Evolutionary conservation across 2,888 invertebrate species (phyloP), one percentile per base, ranked within the genome.

Genomic region (Drosophila koepferae): DNA sequence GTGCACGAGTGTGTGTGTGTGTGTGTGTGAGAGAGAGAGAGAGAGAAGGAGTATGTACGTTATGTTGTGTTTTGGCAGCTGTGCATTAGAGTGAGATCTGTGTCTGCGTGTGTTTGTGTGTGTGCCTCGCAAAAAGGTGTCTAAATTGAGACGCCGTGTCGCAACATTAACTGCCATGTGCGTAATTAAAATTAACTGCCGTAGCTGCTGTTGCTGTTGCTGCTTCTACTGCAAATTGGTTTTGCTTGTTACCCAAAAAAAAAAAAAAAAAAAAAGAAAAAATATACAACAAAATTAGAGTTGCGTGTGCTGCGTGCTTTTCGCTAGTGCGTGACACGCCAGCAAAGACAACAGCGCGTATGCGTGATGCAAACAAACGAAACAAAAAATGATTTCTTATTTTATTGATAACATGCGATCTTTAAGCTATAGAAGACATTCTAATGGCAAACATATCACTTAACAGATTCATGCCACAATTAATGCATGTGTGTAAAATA

Each of bases 121-220:
- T 34, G n/a, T 40, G 34, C 49, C 76, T 43, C 69, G 46, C 68
- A 80, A 84, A 82, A 82, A 85, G 90, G 85, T 85, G 85, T 86
- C 90, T 87, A 85, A 85, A 85, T 85, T 88, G 85, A 82, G 86
- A 82, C 75, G 90, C 86, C 77, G 75, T 89, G 90, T 88, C 90
- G 82, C 83, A 74, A 80, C 82, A 87, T 73, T 85, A 85, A 85
- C 82, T 74, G 81, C 85, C 87, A 72, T 79, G 80, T 86, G 89
- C 81, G 86, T 86, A 89, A 90, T 86, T 86, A 86, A 86, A 90
- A 86, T 89, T 90, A 86, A 86, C 90, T 90, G 86, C 74, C 81
- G 59, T 20, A 48, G 55, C 63, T 54, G 63, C 61, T 58, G 53
- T 58, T 66, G 71, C 40, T 55, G 53, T 53, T 36, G 23, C 51